A percentile compares a stretch with the other conserved stretches of the same genome.
Evolutionary conservation across 1,140 invertebrate genomes (phyloP).

Genomic region (Neoseiulus cucumeris): DNA sequence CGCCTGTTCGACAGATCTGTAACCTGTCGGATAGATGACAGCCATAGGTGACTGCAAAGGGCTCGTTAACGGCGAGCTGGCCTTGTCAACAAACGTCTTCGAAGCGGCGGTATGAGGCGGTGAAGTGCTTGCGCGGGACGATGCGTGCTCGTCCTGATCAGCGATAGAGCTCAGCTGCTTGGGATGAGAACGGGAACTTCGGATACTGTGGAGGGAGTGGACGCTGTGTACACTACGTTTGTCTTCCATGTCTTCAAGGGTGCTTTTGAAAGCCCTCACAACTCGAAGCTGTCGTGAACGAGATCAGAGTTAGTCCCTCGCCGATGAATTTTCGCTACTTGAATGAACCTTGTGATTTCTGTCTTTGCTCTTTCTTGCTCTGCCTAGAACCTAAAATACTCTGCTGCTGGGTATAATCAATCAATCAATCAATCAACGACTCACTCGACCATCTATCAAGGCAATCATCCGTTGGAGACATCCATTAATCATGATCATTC

Average conservation of each 20-base stretch:
- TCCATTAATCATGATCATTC: too few species aligned
- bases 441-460: too few species aligned
- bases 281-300: constrained; percentile 76
- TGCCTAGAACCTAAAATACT: too few species aligned
- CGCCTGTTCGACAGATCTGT: not conserved
- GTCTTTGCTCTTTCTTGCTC: too few species aligned
- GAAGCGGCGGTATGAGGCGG: constrained; percentile 11
- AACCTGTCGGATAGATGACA: constrained; percentile 5
- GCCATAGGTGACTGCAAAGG: constrained; percentile 2
- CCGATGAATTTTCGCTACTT: too few species aligned
- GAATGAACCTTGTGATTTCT: too few species aligned
- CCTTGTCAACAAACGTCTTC: constrained; percentile 1
- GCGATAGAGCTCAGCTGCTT: constrained; percentile 9
- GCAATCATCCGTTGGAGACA: too few species aligned
- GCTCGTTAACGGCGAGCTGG: constrained; percentile 9
- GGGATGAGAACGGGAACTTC: constrained; percentile 59
- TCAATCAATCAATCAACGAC: too few species aligned
- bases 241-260: constrained; percentile 97
- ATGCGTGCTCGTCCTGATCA: not conserved
- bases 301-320: not conserved
- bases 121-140: constrained; percentile 40
- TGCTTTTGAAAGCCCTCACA: constrained; percentile 99
- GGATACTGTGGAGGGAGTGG: constrained; percentile 80
- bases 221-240: constrained; percentile 90
- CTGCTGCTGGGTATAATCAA: too few species aligned